Conservation (phyloP, 2,888 invertebrate species). For the Automeris io region DNA sequence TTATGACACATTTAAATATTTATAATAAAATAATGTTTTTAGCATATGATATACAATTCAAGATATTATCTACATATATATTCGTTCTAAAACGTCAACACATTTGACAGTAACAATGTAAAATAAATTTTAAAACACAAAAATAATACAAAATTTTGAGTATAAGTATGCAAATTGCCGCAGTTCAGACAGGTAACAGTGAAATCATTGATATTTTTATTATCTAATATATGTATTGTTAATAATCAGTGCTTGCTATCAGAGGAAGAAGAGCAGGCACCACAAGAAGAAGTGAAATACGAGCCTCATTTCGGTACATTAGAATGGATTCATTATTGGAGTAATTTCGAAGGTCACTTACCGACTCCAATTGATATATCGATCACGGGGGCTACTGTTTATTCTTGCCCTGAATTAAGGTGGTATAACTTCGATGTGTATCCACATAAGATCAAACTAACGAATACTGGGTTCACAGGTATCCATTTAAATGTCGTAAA, state of each 20-base stretch:
- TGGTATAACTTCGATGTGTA: constrained; percentile 77
- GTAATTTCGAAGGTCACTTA: constrained; percentile 47
- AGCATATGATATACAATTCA: too few relatives aligned
- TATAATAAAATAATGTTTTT: too few relatives aligned
- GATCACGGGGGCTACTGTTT: constrained; percentile 50
- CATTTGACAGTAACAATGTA: constrained; percentile 2
- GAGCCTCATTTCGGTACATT: constrained; percentile 39
- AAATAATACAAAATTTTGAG: constrained; percentile 9
- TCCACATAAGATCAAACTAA: constrained; percentile 80
- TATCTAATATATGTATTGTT: background rate
- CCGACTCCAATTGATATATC: constrained; percentile 59
- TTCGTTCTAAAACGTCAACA: too few relatives aligned
- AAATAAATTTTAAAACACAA: background rate
- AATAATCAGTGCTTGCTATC: background rate
- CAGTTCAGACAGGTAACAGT: constrained; percentile 20
- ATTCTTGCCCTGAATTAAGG: constrained; percentile 61
- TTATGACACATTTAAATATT: too few relatives aligned
- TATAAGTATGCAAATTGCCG: constrained; percentile 17
- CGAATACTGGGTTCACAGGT: constrained; percentile 83
- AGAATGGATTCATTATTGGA: constrained; percentile 54
- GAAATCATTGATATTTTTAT: background rate
- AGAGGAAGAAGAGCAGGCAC: constrained; percentile 31
- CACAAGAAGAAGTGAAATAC: constrained; percentile 21
- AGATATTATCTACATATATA: too few relatives aligned
- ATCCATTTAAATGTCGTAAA: too few relatives aligned